phyloP scores from a whole-genome alignment of 2,113 vertebrate genomes.

The Salminus brasiliensis region DNA sequence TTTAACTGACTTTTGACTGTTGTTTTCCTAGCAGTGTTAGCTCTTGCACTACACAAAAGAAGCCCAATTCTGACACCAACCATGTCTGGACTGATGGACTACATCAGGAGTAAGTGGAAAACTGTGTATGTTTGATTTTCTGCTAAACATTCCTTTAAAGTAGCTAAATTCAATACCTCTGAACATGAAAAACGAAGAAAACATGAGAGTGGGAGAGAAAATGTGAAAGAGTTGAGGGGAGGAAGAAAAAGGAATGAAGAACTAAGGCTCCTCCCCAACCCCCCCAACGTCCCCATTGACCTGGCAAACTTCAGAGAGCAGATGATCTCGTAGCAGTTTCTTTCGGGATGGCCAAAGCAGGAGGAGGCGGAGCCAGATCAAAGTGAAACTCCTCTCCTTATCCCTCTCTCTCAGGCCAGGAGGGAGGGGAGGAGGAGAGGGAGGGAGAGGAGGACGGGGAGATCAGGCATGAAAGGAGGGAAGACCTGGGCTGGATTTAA shows the following conservation, averaged over 20 bases:
- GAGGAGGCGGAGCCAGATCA: constrained; percentile 29
- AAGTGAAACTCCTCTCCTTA: constrained; percentile 20
- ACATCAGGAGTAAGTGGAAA: no score
- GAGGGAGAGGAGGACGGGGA: constrained; percentile 22
- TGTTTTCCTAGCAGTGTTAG: no score
- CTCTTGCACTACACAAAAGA: no score
- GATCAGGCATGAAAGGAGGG: constrained; percentile 48
- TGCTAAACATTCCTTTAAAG: no score
- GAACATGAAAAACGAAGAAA: no score
- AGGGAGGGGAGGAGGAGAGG: constrained; percentile 6
- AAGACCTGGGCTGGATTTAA: constrained; percentile 52
- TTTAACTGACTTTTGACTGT: no score
- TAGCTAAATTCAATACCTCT: no score
- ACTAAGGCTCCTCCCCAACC: background rate
- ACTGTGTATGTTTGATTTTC: no score
- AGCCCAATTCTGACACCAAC: no score
- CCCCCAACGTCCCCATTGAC: constrained; percentile 18
- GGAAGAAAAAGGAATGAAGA: constrained; percentile 17
- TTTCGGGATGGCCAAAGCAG: constrained; percentile 35
- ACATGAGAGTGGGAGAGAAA: constrained; percentile 22
- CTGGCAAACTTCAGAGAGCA: constrained; percentile 43
- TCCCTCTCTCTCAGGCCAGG: constrained; percentile 27
- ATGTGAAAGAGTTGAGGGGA: background rate
- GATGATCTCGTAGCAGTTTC: constrained; percentile 33
- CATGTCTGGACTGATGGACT: no score